Evolutionary conservation across 92 coral and sea anemone genomes (phyloP).

Genomic region (Parazoanthus atlanticus): DNA sequence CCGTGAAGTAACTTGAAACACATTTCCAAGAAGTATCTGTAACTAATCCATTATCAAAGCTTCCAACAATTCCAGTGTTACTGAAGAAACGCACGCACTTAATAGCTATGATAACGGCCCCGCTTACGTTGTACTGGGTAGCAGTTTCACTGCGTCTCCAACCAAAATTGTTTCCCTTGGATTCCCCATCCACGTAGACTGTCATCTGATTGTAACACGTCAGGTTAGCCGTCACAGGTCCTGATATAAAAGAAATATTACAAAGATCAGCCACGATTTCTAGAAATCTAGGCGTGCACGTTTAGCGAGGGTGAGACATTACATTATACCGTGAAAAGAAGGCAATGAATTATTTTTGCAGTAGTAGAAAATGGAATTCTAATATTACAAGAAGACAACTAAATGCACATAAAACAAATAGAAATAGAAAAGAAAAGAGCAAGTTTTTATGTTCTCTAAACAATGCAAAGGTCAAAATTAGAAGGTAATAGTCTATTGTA

Average conservation of each 20-base stretch:
- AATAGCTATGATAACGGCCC: neutral
- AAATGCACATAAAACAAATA: no score
- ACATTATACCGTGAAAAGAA: no score
- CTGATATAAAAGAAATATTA: neutral
- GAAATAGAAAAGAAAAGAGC: no score
- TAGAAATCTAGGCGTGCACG: neutral
- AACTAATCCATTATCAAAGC: constrained; percentile 6
- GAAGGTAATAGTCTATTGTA: no score
- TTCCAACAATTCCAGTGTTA: neutral
- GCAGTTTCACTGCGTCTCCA: neutral
- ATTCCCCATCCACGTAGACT: neutral
- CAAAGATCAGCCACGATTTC: neutral
- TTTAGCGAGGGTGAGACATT: no score
- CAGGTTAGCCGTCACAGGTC: neutral
- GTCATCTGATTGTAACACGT: neutral
- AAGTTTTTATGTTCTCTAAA: no score
- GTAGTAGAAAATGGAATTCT: no score
- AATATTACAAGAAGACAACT: no score
- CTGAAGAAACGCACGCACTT: neutral
- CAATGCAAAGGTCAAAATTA: no score
- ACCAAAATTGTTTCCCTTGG: neutral
- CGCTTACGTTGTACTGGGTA: neutral
- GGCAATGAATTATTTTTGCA: no score
- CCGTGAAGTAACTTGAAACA: neutral
- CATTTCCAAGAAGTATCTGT: constrained; percentile 18